Evolutionary conservation across 2,113 vertebrate genomes (phyloP).

Genomic region (Calyptommatus sinebrachiatus): DNA sequence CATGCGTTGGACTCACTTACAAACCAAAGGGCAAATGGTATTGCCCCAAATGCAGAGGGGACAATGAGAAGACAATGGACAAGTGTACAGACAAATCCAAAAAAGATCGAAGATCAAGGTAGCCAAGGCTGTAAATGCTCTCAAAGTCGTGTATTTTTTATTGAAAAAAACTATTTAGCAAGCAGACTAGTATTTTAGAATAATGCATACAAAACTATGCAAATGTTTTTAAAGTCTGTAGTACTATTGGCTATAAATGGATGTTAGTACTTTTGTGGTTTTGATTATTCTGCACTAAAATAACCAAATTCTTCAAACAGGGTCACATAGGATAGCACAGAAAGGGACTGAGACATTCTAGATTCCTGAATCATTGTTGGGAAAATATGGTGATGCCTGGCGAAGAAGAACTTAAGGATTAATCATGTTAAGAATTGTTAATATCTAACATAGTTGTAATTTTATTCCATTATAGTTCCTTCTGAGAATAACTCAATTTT

Average conservation of each 20-base stretch:
- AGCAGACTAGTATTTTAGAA: constrained; percentile 73
- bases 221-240: constrained; percentile 81
- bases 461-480: constrained; percentile 12
- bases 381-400: constrained; percentile 27
- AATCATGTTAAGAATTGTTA: constrained; percentile 39
- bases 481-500: constrained; percentile 15
- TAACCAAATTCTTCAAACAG: constrained; percentile 76
- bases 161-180: constrained; percentile 71
- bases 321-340: constrained; percentile 65
- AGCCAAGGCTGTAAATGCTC: constrained; percentile 73
- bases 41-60: constrained; percentile 93
- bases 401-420: constrained; percentile 58
- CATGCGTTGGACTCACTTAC: constrained; percentile 91
- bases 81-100: constrained; percentile 93
- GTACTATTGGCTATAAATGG: constrained; percentile 78
- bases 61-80: constrained; percentile 97
- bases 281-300: constrained; percentile 79
- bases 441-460: constrained; percentile 35
- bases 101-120: constrained; percentile 92
- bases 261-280: constrained; percentile 76
- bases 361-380: constrained; percentile 29
- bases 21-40: constrained; percentile 97
- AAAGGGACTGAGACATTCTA: constrained; percentile 55
- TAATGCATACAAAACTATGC: constrained; percentile 80
- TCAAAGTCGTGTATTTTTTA: constrained; percentile 74